A percentile compares a stretch with the other conserved stretches of the same genome.
phyloP scores from a whole-genome alignment of 2,797 vertebrate genomes.

The Prionace glauca region DNA sequence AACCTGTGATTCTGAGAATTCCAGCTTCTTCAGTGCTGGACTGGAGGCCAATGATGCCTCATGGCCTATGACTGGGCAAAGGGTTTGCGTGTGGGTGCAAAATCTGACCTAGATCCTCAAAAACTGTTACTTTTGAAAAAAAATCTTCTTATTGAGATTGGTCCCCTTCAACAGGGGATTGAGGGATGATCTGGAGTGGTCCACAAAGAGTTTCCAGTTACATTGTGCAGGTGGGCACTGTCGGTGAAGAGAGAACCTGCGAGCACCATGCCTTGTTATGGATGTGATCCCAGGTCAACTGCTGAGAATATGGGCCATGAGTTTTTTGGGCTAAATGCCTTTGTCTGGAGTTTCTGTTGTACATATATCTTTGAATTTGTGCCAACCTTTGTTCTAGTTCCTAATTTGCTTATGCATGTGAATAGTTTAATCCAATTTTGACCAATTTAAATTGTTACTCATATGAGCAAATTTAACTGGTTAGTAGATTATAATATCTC shows the following conservation, averaged over 20 bases:
- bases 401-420: neutral
- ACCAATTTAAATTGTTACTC: neutral
- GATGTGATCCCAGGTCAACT: neutral
- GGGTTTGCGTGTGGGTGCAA: neutral
- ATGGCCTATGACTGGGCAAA: neutral
- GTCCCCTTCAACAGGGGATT: neutral
- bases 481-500: neutral
- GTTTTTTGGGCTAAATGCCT: neutral
- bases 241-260: neutral
- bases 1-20: neutral
- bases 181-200: neutral
- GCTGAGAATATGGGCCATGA: neutral
- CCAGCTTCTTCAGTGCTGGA: neutral
- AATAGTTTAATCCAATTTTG: neutral
- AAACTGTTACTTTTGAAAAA: neutral
- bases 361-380: neutral
- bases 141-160: neutral
- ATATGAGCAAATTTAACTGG: neutral
- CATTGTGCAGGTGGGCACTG: neutral
- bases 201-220: neutral
- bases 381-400: neutral
- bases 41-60: neutral
- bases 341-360: neutral
- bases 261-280: neutral
- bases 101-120: neutral